These are phyloP conservation scores for Andinoacara biseriatus DNA, from an alignment of 2,113 vertebrate species.

Conservation along the genomic window DNA sequence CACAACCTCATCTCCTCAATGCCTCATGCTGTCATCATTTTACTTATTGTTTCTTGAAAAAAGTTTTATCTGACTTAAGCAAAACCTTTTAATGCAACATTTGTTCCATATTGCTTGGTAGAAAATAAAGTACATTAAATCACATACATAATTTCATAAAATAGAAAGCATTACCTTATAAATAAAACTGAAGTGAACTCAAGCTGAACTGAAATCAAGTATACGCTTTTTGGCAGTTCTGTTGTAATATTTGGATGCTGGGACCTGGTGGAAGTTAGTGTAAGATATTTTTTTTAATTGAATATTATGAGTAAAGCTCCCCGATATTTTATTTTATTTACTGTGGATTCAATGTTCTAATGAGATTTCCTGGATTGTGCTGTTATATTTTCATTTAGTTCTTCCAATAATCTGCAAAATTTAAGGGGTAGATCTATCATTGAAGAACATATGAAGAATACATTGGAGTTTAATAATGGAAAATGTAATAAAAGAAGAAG, in stretches of 20 bases:
- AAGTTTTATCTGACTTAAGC: background rate
- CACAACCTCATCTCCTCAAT: background rate
- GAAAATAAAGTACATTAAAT: background rate
- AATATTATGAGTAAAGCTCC: background rate
- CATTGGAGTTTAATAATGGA: background rate
- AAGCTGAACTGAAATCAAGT: background rate
- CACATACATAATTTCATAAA: background rate
- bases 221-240: background rate
- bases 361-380: background rate
- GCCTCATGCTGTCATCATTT: background rate
- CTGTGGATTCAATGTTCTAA: background rate
- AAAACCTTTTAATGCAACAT: background rate
- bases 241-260: background rate
- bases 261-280: background rate
- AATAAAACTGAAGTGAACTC: background rate
- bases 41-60: background rate
- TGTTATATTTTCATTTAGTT: background rate
- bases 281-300: background rate
- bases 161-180: rapidly evolving
- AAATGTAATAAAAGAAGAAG: background rate
- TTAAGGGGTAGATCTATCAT: background rate
- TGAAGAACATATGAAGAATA: background rate
- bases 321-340: rapidly evolving
- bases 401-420: rapidly evolving
- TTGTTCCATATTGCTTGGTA: background rate